These are phyloP conservation scores for Bombus waltoni DNA, from an alignment of 1,140 invertebrate species.

Conservation along the genomic window DNA sequence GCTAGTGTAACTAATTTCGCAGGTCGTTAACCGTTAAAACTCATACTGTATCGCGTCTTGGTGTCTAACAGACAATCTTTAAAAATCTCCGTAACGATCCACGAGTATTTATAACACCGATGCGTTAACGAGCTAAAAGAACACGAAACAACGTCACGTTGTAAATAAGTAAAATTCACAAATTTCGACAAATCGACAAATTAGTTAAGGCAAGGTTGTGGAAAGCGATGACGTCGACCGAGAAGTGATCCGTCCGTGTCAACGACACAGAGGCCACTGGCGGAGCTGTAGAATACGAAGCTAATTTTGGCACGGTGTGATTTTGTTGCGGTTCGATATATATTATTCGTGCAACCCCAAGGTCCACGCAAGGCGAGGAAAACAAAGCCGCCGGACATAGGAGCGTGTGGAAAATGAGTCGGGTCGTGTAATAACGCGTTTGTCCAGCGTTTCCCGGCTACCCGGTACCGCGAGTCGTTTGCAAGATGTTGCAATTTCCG, in stretches of 20 bases:
- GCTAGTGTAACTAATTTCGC: constrained; percentile 4
- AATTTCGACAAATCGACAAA: not conserved
- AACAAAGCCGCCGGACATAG: not conserved
- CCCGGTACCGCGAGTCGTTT: constrained; percentile 53
- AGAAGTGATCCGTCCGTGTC: not conserved
- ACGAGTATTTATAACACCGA: not conserved
- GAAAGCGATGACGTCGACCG: not conserved
- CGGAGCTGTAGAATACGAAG: not conserved
- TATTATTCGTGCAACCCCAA: not conserved
- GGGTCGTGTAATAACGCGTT: constrained; percentile 53
- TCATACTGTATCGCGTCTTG: too few relatives aligned
- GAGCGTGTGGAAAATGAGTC: constrained; percentile 45
- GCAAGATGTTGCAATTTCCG: constrained; percentile 70
- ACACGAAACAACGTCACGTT: not conserved
- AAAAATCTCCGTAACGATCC: not conserved
- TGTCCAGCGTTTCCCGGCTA: not conserved
- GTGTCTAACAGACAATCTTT: not conserved
- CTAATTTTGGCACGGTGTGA: not conserved
- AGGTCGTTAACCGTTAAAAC: too few relatives aligned
- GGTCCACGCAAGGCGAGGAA: not conserved
- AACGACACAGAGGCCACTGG: not conserved
- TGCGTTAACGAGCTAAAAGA: too few relatives aligned
- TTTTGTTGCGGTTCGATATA: not conserved
- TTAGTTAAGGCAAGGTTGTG: too few relatives aligned
- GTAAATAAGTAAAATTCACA: not conserved